Conservation (phyloP, 1,140 invertebrate species). For the Heterodera schachtii region DNA sequence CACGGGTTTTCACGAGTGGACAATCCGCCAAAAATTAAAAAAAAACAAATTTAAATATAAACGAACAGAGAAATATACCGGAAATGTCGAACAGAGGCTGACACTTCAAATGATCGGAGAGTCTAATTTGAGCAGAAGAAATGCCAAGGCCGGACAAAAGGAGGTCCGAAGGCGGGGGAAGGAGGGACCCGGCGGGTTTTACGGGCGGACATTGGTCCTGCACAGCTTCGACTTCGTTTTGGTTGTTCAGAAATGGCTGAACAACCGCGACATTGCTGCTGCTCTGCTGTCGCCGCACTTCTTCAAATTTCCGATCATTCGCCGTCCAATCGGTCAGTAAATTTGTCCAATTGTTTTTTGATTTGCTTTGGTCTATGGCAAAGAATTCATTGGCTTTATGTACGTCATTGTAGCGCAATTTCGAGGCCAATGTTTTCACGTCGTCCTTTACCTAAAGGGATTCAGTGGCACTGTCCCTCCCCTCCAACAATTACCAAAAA, state of each 20-base stretch:
- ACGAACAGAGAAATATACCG: not conserved
- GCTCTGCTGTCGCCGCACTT: slow-evolving; percentile 5
- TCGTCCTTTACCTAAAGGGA: slow-evolving; percentile 32
- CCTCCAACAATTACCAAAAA: not conserved
- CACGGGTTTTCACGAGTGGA: not conserved
- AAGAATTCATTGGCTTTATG: slow-evolving; percentile 13
- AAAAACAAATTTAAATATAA: slow-evolving; percentile 12
- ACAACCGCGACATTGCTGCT: slow-evolving; percentile 31
- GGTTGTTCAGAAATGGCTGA: not conserved
- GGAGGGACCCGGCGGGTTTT: slow-evolving; percentile 19
- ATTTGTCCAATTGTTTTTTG: not conserved
- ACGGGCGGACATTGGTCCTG: not conserved
- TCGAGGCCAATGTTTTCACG: slow-evolving; percentile 24
- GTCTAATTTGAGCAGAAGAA: slow-evolving; percentile 1
- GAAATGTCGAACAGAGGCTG: slow-evolving; percentile 18
- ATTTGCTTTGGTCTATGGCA: not conserved
- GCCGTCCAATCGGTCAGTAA: not conserved
- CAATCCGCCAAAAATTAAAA: not conserved
- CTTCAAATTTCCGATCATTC: not conserved
- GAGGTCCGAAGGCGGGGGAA: slow-evolving; percentile 44
- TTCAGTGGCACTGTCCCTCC: not conserved
- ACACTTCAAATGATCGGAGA: not conserved
- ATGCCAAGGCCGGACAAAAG: slow-evolving; percentile 33
- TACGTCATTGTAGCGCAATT: slow-evolving; percentile 25
- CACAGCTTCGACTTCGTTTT: not conserved